These are phyloP conservation scores for Eretmochelys imbricata DNA, from an alignment of 2,113 vertebrate species.

Conservation along the genomic window DNA sequence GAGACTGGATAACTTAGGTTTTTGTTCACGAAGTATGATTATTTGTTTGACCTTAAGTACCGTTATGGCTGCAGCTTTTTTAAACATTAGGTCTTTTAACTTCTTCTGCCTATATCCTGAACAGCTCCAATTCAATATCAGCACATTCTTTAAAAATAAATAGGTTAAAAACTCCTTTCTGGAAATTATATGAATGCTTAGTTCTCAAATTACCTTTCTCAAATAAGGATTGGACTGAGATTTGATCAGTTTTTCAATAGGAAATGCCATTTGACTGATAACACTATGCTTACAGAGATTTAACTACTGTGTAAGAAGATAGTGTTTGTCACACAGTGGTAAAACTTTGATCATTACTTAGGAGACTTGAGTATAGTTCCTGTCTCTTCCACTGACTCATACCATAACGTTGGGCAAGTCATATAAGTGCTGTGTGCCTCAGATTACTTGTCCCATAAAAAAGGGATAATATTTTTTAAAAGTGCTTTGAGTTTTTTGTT, in stretches of 20 bases:
- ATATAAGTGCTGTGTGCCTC: not conserved
- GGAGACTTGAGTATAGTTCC: not conserved
- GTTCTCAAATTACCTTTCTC: not conserved
- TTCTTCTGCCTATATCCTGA: not conserved
- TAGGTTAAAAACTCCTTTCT: not conserved
- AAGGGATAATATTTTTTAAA: not conserved
- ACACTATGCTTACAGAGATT: not conserved
- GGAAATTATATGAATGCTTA: not conserved
- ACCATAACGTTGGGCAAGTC: not conserved
- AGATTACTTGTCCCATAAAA: fast-evolving
- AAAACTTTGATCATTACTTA: not conserved
- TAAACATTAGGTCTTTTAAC: slow-evolving; percentile 37
- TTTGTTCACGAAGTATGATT: not conserved
- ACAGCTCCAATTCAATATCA: not conserved
- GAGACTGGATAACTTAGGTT: not conserved
- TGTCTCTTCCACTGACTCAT: not conserved
- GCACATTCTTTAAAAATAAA: not conserved
- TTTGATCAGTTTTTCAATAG: slow-evolving; percentile 16
- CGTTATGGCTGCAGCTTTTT: slow-evolving; percentile 12
- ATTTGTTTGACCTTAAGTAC: slow-evolving; percentile 20
- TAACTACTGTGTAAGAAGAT: not conserved
- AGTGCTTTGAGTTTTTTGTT: not conserved
- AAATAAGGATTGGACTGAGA: not conserved
- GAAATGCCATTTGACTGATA: not conserved
- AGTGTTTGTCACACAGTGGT: not conserved